Evolutionary conservation across 2,888 invertebrate species (phyloP), one percentile per base, ranked within the genome.

Genomic region (Platycnemis pennipes): DNA sequence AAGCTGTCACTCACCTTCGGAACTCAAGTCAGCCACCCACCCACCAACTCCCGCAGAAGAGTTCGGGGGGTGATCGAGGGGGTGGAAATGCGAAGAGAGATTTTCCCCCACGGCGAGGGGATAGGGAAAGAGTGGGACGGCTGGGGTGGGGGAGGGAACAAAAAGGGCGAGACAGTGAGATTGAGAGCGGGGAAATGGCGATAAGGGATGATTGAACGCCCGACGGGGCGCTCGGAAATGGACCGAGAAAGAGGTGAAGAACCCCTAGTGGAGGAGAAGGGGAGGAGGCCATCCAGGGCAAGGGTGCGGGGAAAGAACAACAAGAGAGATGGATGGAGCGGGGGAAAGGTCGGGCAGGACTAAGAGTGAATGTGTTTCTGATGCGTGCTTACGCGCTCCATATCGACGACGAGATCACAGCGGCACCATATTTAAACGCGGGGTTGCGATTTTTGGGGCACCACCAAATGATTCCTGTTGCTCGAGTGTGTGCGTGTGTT

Each of bases 161-260:
- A 87, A n/a, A 87, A 11, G 46, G 13, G 45, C 19, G n/a, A n/a
- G 45, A n/a, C 8, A n/a, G 45, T 26, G 11, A 46, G 44, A 87
- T 44, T n/a, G 87, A 45, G n/a, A 13, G 87, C 45, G n/a, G n/a
- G n/a, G 87, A 13, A 46, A 87, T 26, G 45, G 46, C 45, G 87
- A 87, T 87, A 87, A 87, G 87, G 44, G 46, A 87, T 87, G 87
- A 87, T 46, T 87, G 87, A 87, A 46, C 46, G 87, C 87, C 87
- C 46, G n/a, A n/a, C 46, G 13, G 77, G 87, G 87, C 45, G 45
- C 45, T n/a, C 26, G 87, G 46, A 87, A 44, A 87, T 87, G 87
- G 46, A 87, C 87, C 46, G 16, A 13, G 26, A n/a, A 45, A 16
- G 77, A 77, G 37, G 63, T 63, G 26, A 63, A n/a, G 63, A 63